These are phyloP conservation scores for Nestor notabilis DNA, from an alignment of 2,113 vertebrate species.

Conservation along the genomic window DNA sequence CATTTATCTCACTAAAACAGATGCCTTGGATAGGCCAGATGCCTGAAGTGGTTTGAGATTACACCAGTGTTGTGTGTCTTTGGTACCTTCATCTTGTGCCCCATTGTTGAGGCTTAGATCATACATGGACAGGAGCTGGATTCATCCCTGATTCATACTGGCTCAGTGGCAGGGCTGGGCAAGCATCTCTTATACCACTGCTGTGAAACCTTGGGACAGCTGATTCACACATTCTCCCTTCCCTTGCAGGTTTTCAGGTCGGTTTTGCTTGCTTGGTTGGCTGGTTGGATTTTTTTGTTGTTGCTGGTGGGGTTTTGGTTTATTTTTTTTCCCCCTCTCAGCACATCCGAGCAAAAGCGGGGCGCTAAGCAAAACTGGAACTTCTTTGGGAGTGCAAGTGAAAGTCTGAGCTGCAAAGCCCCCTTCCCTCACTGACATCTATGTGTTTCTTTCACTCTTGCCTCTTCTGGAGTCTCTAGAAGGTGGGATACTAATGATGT, in stretches of 20 bases:
- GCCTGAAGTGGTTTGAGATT: background rate
- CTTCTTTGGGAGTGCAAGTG: background rate
- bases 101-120: background rate
- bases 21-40: background rate
- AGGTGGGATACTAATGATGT: background rate
- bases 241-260: background rate
- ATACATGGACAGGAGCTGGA: background rate
- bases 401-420: background rate
- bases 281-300: background rate
- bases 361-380: background rate
- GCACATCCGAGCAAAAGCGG: background rate
- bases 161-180: background rate
- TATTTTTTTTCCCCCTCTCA: background rate
- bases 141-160: background rate
- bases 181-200: background rate
- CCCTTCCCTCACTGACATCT: background rate
- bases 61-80: background rate
- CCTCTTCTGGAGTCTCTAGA: background rate
- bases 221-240: background rate
- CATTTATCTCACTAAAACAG: background rate
- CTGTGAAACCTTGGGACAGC: background rate
- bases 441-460: rapidly evolving
- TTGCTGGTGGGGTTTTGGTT: background rate
- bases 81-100: background rate
- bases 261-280: background rate